Base-by-base conservation (phyloP, 2,797 vertebrate species). In the Valencia hispanica region DNA sequence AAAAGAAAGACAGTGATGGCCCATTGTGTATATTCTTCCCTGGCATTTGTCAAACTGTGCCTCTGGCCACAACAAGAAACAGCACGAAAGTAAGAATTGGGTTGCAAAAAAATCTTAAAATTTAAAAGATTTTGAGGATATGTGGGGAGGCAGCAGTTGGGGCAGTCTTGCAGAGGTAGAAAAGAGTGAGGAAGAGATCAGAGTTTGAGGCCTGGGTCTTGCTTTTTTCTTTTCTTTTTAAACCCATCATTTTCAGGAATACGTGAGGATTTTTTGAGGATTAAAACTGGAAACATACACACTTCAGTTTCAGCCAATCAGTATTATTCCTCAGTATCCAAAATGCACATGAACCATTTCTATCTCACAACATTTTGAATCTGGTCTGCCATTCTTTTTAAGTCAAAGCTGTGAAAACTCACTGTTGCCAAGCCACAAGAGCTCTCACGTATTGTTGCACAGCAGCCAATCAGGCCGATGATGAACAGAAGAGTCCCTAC, bases 391-490 rank as follows among this genome's bases (percentile, higher is more conserved):
- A 34, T 34, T 32, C 12, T 5, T 57, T 0, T 53, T 18, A 3
- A 73, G 39, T 63, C 18, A 41, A 71, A 74, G 27, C 17, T 27
- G 18, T 68, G 1, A 0, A 71, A 57, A 93, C 97, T 96, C 84
- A 99, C 98, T 0, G 97, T 97, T 50, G 97, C 97, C 22, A 99
- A 94, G 6, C 98, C 98, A 17, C 98, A 99, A 79, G 95, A 97
- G 84, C 98, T 99, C 88, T 99, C 98, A 14, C 98, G 95, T 80
- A 99, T 97, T 0, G 98, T 99, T 63, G 98, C 98, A 4, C 97
- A 99, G 95, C 98, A 99, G 18, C 98, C 98, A 3, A 99, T 98
- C 12, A 99, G 88, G 7, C 98, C 98, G 0, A 99, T 99, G 82
- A 99, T 95, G 84, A 99, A 99, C 0, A 99, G 96, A 18, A 99